phyloP scores from a whole-genome alignment of 2,888 invertebrate genomes.

The Bombyx huttoni region DNA sequence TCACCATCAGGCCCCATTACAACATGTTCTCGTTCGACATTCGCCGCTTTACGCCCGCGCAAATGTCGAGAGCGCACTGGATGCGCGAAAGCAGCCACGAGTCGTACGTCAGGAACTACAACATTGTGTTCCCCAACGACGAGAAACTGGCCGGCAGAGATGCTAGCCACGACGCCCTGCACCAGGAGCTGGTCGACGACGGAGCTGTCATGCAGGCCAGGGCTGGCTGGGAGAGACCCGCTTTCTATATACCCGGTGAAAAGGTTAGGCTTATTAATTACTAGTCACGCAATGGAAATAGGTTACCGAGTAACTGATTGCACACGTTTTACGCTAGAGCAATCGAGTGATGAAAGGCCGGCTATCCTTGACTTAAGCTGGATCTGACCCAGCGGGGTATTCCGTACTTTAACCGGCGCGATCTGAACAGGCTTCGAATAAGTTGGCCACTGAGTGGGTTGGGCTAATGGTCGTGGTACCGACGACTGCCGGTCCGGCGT shows the following conservation, averaged over 20 bases:
- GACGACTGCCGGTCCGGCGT: no score
- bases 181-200: slow-evolving; percentile 76
- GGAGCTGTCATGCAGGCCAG: slow-evolving; percentile 92
- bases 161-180: slow-evolving; percentile 55
- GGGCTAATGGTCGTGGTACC: no score
- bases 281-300: no score
- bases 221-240: slow-evolving; percentile 91
- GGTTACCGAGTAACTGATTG: no score
- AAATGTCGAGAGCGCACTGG: slow-evolving; percentile 82
- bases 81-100: slow-evolving; percentile 88
- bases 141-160: slow-evolving; percentile 86
- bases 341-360: no score
- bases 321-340: no score
- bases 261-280: slow-evolving; percentile 23
- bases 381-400: no score
- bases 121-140: slow-evolving; percentile 82
- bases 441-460: no score
- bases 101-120: slow-evolving; percentile 90
- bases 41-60: slow-evolving; percentile 83
- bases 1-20: slow-evolving; percentile 75
- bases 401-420: no score
- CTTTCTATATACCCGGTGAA: slow-evolving; percentile 77
- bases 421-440: no score
- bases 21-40: slow-evolving; percentile 92
- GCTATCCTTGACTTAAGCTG: no score